Base-by-base conservation (phyloP, 2,888 invertebrate species). In the Protonemura montana region DNA sequence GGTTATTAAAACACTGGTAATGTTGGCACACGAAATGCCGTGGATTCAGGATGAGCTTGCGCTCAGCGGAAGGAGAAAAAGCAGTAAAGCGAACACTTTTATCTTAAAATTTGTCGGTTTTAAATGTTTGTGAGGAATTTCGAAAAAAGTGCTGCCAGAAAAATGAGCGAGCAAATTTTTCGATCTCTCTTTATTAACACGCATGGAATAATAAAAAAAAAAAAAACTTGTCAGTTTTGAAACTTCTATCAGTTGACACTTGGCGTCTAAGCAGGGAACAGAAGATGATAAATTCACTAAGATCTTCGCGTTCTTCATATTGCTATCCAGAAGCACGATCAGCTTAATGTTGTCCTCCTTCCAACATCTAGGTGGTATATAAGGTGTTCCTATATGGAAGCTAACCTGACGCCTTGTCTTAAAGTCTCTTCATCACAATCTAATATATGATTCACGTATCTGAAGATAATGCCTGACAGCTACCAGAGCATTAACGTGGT, bases 291-390 rank as follows among this genome's bases (percentile, higher is more conserved):
- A 83, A 83, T 42, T 41, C 42, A 25, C 82, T 42, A n/a, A 76
- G 42, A 84, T 59, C 83, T 59, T 27, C 84, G 28, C 59, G 84
- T 59, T 84, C 84, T 84, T 84, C 59, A 84, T 59, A 84, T 59
- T 42, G 84, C 76, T 84, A 84, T 84, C 84, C 84, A 76, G 84
- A 76, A 84, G 84, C 84, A 13, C 27, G 76, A 84, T 84, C 84
- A 28, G 59, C 26, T 84, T 76, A 28, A 29, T 84, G 84, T 59
- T 84, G 76, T 84, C 76, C 84, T 25, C 59, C 84, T 84, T 84
- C n/a, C n/a, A 42, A 21, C 59, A 76, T n/a, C 59, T 26, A 59
- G 21, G 42, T 25, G 59, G 59, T 27, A 81, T 81, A n/a, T 84
- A 25, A 35, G 25, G 84, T 30, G 76, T 84, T 83, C 35, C 35